Evolutionary conservation across 1,140 invertebrate genomes (phyloP), one percentile per base, ranked within the genome.

Genomic region (Drosophila ercepeae): DNA sequence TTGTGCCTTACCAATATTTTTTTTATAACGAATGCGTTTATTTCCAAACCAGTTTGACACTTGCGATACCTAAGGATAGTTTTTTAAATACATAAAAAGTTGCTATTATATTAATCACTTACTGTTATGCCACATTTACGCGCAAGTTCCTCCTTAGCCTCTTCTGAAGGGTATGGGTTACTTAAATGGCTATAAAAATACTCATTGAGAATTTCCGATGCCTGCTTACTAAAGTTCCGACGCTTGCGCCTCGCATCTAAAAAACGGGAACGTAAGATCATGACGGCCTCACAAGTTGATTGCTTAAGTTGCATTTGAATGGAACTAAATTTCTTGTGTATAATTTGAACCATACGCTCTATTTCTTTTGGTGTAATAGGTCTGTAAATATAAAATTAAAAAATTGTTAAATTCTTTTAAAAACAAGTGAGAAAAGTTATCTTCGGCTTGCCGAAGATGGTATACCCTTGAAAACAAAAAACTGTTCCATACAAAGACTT

Each of bases 271-370:
- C 98, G 94, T 21, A 99, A 93, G 65, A 99, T 99, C 99, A 99
- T 99, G 50, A 99, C 99, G n/a, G 99, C 99, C 92, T 99, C 99
- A 92, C 99, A 99, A 11, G 99, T 99, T 67, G 97, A 99, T 93
- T 99, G 99, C 92, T 99, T 99, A 75, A 99, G 93, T 92, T 99
- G 99, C 96, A 99, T 99, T 93, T 99, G 99, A 90, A 99, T 99
- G 65, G 98, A 98, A 75, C 97, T 98, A 94, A 99, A 99, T 92
- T 99, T 99, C 94, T 99, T 99, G 92, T 99, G 97, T 75, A 99
- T 99, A 79, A 99, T 99, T 92, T 98, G 97, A 19, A 99, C 99
- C 99, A 99, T 99, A 84, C 99, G 95, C 91, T 99, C 98, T 79
- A 99, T 99, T 93, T 99, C 99, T 93, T 98, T 96, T 39, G 93